phyloP scores from a whole-genome alignment of 2,797 vertebrate species.

The Microctenopoma lineatum region DNA sequence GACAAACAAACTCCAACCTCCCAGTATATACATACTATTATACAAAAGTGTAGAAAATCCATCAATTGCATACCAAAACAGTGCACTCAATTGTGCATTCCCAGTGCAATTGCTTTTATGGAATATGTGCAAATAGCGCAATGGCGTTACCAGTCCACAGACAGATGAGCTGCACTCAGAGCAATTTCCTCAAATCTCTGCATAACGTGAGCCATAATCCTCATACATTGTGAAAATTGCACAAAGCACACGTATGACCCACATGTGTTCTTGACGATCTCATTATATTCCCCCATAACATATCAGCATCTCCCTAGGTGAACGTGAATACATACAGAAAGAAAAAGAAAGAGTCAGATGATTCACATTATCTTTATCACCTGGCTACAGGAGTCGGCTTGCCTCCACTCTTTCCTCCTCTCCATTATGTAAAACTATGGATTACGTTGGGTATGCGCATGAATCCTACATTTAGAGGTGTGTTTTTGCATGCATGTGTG shows the following conservation, averaged over 20 bases:
- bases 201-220: constrained; percentile 68
- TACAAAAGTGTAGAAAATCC: constrained; percentile 54
- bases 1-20: constrained; percentile 78
- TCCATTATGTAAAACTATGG: constrained; percentile 86
- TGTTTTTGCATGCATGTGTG: constrained; percentile 58
- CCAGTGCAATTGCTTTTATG: constrained; percentile 54
- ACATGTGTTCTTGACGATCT: constrained; percentile 77
- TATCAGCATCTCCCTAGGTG: constrained; percentile 76
- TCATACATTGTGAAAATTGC: constrained; percentile 69
- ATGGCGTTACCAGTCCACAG: constrained; percentile 42
- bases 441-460: constrained; percentile 82
- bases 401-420: constrained; percentile 62
- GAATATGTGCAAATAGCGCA: constrained; percentile 54
- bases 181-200: constrained; percentile 72
- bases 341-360: constrained; percentile 75
- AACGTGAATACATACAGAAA: constrained; percentile 70
- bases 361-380: constrained; percentile 84
- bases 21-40: constrained; percentile 63
- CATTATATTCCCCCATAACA: constrained; percentile 76
- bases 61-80: constrained; percentile 66
- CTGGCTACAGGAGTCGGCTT: constrained; percentile 72
- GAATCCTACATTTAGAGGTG: constrained; percentile 76
- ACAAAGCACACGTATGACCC: constrained; percentile 76
- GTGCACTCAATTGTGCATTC: constrained; percentile 44
- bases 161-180: constrained; percentile 62